Evolutionary conservation across 2,888 invertebrate species (phyloP), one percentile per base, ranked within the genome.

Genomic region (Oxystoma pomonae): DNA sequence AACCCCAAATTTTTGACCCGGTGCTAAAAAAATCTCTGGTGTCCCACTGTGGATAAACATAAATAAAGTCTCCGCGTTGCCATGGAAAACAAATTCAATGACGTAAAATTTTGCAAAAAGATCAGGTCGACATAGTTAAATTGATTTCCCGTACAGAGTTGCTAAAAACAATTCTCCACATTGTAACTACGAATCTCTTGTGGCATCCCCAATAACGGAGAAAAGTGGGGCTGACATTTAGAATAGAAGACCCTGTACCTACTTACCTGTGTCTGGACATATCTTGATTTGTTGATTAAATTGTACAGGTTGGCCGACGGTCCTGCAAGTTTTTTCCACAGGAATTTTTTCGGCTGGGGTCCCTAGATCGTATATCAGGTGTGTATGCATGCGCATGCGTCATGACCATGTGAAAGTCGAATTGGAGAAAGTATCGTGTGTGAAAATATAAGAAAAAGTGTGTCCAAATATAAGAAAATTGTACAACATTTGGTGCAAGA

Each of bases 321-420:
- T 70, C 85, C 85, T 59, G 86, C 85, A 69, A 87, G 78, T 78
- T 86, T 87, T 81, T 86, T 86, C 89, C 89, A 90, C 75, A 83
- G 84, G 68, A 84, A 84, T 81, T 84, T 78, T 76, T 79, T 79
- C 64, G 77, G 70, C 65, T 66, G 71, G 65, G 74, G 72, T 61
- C 69, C 71, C 71, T 72, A 35, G 35, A 35, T 35, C 12, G 3
- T 35, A 12, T 35, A 35, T 35, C 35, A 35, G 68, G 63, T 63
- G 58, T 62, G 64, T 65, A 61, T 61, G 61, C 69, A 63, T 63
- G 58, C 63, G 64, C 65, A 61, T 61, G 61, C 61, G 57, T 20
- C 3, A 35, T 35, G 35, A 12, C 3, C 3, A 35, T 35, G 35
- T 3, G 3, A 3, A 35, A 35, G 35, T 35, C 35, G 35, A 35